Evolutionary conservation across 2,113 vertebrate genomes (phyloP).

Genomic region (Henicopernis longicauda): DNA sequence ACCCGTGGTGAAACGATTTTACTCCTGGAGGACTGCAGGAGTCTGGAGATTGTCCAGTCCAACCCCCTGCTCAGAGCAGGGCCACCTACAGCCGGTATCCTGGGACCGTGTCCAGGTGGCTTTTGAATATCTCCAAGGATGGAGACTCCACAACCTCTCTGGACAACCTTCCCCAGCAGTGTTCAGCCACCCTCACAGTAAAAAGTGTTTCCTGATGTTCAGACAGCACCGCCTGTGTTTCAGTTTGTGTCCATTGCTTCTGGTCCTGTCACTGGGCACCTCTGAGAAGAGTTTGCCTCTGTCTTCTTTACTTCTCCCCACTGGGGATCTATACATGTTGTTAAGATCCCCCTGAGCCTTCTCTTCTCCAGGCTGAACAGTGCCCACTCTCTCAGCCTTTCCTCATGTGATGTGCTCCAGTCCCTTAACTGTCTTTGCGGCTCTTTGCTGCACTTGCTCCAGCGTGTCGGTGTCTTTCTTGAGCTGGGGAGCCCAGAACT

Average conservation of each 20-base stretch:
- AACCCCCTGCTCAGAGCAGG: not conserved
- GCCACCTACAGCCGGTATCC: not conserved
- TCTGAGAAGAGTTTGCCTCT: not conserved
- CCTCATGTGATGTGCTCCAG: rapidly evolving
- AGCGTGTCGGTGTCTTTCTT: not conserved
- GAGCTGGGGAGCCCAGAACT: not conserved
- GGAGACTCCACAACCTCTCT: not conserved
- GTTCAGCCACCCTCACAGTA: not conserved
- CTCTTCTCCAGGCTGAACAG: not conserved
- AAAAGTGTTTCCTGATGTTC: not conserved
- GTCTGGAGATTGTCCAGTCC: not conserved
- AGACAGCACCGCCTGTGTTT: not conserved
- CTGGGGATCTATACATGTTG: not conserved
- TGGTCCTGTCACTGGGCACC: not conserved
- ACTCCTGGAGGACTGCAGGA: not conserved
- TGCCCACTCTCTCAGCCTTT: not conserved
- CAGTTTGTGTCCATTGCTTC: not conserved
- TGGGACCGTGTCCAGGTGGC: not conserved
- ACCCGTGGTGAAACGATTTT: rapidly evolving
- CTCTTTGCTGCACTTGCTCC: not conserved
- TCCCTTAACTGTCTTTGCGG: not conserved
- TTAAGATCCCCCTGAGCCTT: not conserved
- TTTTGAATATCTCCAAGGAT: not conserved
- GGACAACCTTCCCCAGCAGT: not conserved
- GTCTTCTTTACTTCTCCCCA: not conserved